These are phyloP conservation scores for Selenia dentaria DNA, from an alignment of 2,888 invertebrate genomes.

Conservation along the genomic window DNA sequence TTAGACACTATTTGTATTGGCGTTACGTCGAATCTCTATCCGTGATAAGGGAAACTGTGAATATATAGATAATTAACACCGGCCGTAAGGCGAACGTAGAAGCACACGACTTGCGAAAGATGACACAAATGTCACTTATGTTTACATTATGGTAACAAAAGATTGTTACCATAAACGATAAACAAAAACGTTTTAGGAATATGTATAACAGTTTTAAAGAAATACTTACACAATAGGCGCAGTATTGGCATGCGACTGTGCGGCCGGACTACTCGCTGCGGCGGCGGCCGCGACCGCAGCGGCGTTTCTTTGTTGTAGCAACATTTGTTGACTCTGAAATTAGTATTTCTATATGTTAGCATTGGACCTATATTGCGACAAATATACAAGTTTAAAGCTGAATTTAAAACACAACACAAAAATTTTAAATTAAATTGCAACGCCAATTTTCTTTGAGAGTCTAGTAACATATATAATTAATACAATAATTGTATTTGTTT, in stretches of 20 bases:
- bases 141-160: no score
- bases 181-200: no score
- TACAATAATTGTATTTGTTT: no score
- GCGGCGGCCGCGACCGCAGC: constrained; percentile 51
- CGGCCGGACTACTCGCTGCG: constrained; percentile 47
- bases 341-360: background rate
- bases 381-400: constrained; percentile 1
- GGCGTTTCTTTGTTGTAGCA: constrained; percentile 61
- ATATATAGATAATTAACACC: no score
- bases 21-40: no score
- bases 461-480: no score
- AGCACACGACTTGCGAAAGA: no score
- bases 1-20: no score
- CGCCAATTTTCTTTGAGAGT: constrained; percentile 5
- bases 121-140: no score
- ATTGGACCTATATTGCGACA: constrained; percentile 1
- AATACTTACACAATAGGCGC: constrained; percentile 71
- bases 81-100: no score
- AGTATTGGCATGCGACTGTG: constrained; percentile 63
- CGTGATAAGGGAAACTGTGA: no score
- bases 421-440: constrained; percentile 4
- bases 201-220: background rate
- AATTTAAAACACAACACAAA: constrained; percentile 1
- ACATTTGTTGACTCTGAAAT: constrained; percentile 68
- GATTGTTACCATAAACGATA: no score